Conservation (phyloP, 2,113 vertebrate genomes). For the Albula glossodonta region DNA sequence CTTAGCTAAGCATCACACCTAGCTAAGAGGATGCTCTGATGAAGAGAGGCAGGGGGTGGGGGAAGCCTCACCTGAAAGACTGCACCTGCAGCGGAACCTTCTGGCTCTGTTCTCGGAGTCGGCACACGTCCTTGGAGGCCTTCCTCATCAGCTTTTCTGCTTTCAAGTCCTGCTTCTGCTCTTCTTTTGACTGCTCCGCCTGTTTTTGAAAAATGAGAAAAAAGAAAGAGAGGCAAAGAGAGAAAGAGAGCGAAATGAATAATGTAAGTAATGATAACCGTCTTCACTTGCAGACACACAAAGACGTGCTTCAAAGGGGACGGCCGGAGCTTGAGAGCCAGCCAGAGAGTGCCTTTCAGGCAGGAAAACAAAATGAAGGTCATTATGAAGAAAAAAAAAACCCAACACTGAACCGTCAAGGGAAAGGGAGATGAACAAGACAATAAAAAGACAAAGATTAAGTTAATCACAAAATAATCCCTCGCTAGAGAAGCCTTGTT, state of each 20-base stretch:
- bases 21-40: neutral
- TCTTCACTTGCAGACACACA: neutral
- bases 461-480: neutral
- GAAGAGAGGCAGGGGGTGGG: neutral
- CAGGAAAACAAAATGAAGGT: neutral
- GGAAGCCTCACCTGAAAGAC: constrained; percentile 74
- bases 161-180: constrained; percentile 72
- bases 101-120: constrained; percentile 79
- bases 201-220: constrained; percentile 33
- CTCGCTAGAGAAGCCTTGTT: neutral
- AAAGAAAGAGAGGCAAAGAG: neutral
- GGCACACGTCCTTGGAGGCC: constrained; percentile 79
- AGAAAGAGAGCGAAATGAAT: too few relatives aligned
- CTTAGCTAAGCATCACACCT: too few relatives aligned
- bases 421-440: neutral
- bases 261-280: neutral
- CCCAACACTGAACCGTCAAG: neutral
- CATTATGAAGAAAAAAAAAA: neutral
- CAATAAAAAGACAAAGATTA: neutral
- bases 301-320: neutral
- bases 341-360: neutral
- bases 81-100: constrained; percentile 81
- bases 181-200: constrained; percentile 79
- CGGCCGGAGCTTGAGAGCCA: neutral
- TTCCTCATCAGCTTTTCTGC: constrained; percentile 80